Conservation (phyloP, 2,113 vertebrate genomes). For the Lepisosteus oculatus region DNA sequence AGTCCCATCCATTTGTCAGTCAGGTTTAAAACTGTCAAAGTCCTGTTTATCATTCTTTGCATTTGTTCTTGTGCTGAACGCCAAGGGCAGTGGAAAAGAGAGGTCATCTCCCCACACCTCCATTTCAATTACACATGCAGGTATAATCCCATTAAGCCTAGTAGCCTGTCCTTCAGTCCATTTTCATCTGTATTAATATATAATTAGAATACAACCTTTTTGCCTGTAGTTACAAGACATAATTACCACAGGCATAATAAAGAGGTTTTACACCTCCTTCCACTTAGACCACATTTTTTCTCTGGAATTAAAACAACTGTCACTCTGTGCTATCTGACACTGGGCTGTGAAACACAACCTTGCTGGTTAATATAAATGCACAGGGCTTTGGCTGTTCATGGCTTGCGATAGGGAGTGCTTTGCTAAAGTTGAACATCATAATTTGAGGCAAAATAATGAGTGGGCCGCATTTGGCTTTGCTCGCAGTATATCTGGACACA, state of each 20-base stretch:
- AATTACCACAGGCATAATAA: not conserved
- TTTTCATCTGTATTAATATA: slow-evolving; percentile 29
- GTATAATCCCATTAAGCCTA: slow-evolving; percentile 28
- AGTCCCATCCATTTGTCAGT: slow-evolving; percentile 13
- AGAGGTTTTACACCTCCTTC: not conserved
- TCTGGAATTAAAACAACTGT: too few species aligned
- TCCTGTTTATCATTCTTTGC: slow-evolving; percentile 6
- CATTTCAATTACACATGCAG: slow-evolving; percentile 18
- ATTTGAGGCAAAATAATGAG: too few species aligned
- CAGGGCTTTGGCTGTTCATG: too few species aligned
- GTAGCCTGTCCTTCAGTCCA: slow-evolving; percentile 14
- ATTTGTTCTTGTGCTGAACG: not conserved
- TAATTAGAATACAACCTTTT: slow-evolving; percentile 17
- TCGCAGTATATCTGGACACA: too few species aligned
- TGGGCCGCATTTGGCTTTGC: too few species aligned
- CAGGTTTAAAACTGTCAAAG: slow-evolving; percentile 9
- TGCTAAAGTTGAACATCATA: too few species aligned
- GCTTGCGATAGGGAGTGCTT: too few species aligned
- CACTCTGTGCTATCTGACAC: too few species aligned
- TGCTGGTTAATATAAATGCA: too few species aligned
- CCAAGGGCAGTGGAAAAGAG: not conserved
- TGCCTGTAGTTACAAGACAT: slow-evolving; percentile 30
- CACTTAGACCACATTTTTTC: not conserved
- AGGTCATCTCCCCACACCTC: slow-evolving; percentile 11
- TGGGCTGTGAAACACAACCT: too few species aligned